A percentile compares a stretch with the other conserved stretches of the same genome.
Conservation (phyloP, 2,888 invertebrate genomes). For the Danaus chrysippus region DNA sequence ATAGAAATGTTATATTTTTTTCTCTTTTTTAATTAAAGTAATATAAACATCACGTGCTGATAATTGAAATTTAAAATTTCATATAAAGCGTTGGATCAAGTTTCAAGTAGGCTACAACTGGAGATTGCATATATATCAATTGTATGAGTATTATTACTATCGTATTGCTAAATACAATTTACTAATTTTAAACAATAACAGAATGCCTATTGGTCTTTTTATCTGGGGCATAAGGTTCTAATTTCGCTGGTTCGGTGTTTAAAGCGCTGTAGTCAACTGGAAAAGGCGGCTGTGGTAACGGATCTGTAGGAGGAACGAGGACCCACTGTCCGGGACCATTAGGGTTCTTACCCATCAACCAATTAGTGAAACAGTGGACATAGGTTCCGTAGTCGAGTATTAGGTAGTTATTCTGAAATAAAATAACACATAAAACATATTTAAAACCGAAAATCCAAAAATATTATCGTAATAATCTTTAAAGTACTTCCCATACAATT, state of each 20-base stretch:
- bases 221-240: constrained; percentile 84
- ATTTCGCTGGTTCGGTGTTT: constrained; percentile 83
- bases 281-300: constrained; percentile 79
- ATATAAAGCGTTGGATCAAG: background rate
- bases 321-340: constrained; percentile 88
- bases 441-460: constrained; percentile 1
- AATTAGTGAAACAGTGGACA: constrained; percentile 86
- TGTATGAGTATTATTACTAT: background rate
- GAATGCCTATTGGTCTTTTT: constrained; percentile 84
- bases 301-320: constrained; percentile 80
- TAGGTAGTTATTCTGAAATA: constrained; percentile 83
- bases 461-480: background rate
- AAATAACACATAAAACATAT: constrained; percentile 27
- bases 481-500: no score
- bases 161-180: constrained; percentile 6
- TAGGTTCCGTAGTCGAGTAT: constrained; percentile 83
- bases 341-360: constrained; percentile 85
- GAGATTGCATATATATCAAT: background rate
- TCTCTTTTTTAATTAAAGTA: background rate
- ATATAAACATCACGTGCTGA: background rate
- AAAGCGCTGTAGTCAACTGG: constrained; percentile 88
- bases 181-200: constrained; percentile 77
- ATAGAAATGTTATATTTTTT: no score
- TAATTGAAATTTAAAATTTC: background rate
- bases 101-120: background rate